Percentiles rank a stretch among this genome's conserved stretches.
Conservation (phyloP, 2,888 invertebrate species). For the Andrena praecox region DNA sequence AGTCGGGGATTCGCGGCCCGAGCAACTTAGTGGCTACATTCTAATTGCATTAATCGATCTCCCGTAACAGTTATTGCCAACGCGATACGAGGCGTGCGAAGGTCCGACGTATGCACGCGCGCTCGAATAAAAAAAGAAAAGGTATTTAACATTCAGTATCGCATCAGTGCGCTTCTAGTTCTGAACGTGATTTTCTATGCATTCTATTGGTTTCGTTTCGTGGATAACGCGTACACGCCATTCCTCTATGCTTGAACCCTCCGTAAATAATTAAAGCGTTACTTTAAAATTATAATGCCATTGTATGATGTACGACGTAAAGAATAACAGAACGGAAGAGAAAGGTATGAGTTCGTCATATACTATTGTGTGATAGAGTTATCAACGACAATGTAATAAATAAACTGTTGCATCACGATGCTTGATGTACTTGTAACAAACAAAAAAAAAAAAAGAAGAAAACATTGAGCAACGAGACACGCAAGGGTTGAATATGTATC, state of each 20-base stretch:
- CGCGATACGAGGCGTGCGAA: conserved; percentile 17
- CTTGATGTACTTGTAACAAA: conserved; percentile 50
- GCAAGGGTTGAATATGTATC: conserved; percentile 2
- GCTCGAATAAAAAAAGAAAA: conserved; percentile 51
- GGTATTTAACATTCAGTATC: conserved; percentile 74
- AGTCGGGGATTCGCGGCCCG: neutral
- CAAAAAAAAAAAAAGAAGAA: neutral
- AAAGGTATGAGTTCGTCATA: conserved; percentile 66
- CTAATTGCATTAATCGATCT: conserved; percentile 21
- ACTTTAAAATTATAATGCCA: conserved; percentile 63
- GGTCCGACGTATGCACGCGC: conserved; percentile 11
- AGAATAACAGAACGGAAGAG: conserved; percentile 45
- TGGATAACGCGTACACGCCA: conserved; percentile 54
- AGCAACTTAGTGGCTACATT: conserved; percentile 7
- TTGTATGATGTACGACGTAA: conserved; percentile 67
- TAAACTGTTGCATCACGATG: conserved; percentile 77
- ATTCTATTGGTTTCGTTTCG: conserved; percentile 65
- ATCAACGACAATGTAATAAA: conserved; percentile 80
- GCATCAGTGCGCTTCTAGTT: conserved; percentile 67
- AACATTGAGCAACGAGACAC: neutral
- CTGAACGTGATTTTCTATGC: conserved; percentile 76
- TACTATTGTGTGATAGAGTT: conserved; percentile 80
- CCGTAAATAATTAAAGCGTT: conserved; percentile 56
- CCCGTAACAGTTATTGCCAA: conserved; percentile 9
- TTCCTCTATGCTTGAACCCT: conserved; percentile 55